Evolutionary conservation across 2,797 vertebrate species (phyloP).

Genomic region (Lepus oiostolus): DNA sequence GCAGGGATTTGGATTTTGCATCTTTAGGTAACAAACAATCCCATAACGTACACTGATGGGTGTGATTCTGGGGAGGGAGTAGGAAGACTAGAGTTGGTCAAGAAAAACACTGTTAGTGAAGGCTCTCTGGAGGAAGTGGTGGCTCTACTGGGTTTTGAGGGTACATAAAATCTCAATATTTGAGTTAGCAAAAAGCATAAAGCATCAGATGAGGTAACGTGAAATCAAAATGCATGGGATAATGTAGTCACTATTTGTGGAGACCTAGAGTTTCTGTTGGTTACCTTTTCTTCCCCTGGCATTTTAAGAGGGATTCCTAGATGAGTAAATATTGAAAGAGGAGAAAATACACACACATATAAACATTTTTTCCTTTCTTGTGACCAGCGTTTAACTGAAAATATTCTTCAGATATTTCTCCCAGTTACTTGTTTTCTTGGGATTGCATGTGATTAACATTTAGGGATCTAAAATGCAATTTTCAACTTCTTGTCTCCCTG

Average conservation of each 20-base stretch:
- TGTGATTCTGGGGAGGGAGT: neutral
- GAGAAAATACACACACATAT: neutral
- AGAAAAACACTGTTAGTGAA: neutral
- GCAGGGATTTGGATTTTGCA: neutral
- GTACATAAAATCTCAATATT: neutral
- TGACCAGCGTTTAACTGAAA: slow-evolving; percentile 2
- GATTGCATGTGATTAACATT: slow-evolving; percentile 20
- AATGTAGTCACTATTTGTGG: neutral
- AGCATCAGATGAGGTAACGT: neutral
- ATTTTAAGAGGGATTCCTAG: neutral
- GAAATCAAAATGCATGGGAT: slow-evolving; percentile 9
- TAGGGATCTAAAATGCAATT: neutral
- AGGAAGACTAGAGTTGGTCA: neutral
- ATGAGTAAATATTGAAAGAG: neutral
- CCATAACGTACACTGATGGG: neutral
- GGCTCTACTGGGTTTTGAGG: neutral
- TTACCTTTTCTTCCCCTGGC: neutral
- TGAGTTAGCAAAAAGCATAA: neutral
- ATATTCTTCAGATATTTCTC: neutral
- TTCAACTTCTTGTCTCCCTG: neutral
- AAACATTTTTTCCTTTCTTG: neutral
- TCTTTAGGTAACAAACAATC: neutral
- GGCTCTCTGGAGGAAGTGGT: neutral
- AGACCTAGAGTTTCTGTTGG: neutral
- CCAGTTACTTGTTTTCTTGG: neutral